Evolutionary conservation across 2,888 invertebrate species (phyloP), one percentile per base, ranked within the genome.

Genomic region (Hylaea fasciaria): DNA sequence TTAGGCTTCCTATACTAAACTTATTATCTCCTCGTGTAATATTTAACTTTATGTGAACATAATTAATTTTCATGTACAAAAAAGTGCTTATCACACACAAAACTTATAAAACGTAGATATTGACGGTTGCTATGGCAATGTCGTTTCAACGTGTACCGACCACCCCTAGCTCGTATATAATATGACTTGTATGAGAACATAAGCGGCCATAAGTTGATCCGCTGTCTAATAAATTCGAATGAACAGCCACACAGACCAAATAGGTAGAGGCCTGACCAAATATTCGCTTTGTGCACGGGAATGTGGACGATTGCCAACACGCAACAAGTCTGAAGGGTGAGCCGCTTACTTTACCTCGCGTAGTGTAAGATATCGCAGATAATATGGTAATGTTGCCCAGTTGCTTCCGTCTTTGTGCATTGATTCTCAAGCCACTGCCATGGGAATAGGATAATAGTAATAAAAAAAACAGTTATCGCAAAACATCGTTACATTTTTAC

Each of bases 221-320:
- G 57, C 76, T 77, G 83, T 80, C 81, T 64, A 76, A 83, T 85
- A 85, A 85, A 85, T 84, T 81, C 63, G 56, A 61, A 55, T 71
- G 76, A 80, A 72, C 68, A 70, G 69, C 70, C 66, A 64, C 68
- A 72, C 17, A 37, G 39, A 44, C 22, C 56, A 62, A 62, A 56
- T 62, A 57, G 48, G 17, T 51, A 49, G 14, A 69, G 62, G 71
- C 62, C 61, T 69, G 66, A 69, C 73, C 73, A 76, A 80, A 79
- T 77, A 79, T 72, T 71, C 73, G 68, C 62, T 48, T 61, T 53
- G 72, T 65, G 63, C 62, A 65, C 60, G 63, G 57, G 67, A 61
- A 61, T 74, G 80, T 81, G 83, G 80, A 69, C 68, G 56, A 40
- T 58, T 56, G 77, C 80, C 81, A 80, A 70, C 64, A 61, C 70